Conservation (phyloP, 2,888 invertebrate genomes). For the Malthinus seriepunctatus region DNA sequence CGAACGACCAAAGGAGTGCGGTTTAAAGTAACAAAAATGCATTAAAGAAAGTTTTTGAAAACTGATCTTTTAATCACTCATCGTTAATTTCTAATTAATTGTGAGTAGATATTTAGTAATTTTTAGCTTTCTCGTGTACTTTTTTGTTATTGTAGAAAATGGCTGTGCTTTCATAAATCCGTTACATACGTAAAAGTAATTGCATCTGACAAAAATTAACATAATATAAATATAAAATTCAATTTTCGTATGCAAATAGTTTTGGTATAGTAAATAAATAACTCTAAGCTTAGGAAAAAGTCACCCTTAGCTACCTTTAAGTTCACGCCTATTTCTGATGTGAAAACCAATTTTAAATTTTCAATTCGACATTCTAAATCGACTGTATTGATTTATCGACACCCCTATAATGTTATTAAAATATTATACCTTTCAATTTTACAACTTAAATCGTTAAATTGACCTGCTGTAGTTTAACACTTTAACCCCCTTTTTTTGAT, state of each 20-base stretch:
- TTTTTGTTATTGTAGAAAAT: conserved; percentile 27
- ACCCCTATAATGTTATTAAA: conserved; percentile 21
- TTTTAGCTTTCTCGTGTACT: conserved; percentile 35
- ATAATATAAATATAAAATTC: conserved; percentile 30
- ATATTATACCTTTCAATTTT: conserved; percentile 12
- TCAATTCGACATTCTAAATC: conserved; percentile 40
- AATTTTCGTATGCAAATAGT: conserved; percentile 36
- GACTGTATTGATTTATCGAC: conserved; percentile 41
- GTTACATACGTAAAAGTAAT: conserved; percentile 13
- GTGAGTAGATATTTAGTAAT: conserved; percentile 27
- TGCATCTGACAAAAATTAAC: conserved; percentile 26
- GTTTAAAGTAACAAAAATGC: too few relatives aligned
- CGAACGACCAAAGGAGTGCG: too few relatives aligned
- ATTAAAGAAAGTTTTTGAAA: too few relatives aligned
- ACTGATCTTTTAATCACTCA: conserved; percentile 10
- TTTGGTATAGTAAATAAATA: conserved; percentile 46
- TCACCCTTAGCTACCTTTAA: conserved; percentile 55
- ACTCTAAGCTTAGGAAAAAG: conserved; percentile 45
- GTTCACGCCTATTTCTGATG: conserved; percentile 63
- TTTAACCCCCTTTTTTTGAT: too few relatives aligned
- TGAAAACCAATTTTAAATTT: conserved; percentile 60
- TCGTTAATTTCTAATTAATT: conserved; percentile 25
- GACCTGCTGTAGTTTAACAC: not conserved
- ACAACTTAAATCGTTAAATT: not conserved
- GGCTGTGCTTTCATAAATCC: conserved; percentile 17